phyloP scores from a whole-genome alignment of 1,140 invertebrate genomes.

The Steinernema khuongi region DNA sequence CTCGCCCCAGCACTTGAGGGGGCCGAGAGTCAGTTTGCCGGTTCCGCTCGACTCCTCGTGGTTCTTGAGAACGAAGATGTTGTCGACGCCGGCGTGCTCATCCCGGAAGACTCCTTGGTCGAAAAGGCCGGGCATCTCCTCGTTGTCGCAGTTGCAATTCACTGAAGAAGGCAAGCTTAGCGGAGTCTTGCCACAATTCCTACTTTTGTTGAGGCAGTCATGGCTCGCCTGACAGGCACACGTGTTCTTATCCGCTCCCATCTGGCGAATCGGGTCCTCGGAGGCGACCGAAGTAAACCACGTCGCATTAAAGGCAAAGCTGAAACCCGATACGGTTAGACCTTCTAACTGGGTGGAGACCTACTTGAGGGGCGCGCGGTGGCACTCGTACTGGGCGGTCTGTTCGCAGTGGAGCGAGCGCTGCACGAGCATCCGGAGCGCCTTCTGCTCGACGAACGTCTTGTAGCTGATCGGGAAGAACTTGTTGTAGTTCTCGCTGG shows the following conservation, averaged over 20 bases:
- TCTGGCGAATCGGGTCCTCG: conserved; percentile 10
- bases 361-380: background rate
- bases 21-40: background rate
- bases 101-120: background rate
- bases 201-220: conserved; percentile 6
- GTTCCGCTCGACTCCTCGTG: conserved; percentile 7
- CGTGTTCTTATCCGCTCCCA: background rate
- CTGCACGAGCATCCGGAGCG: background rate
- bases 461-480: conserved; percentile 22
- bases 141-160: background rate
- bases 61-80: background rate
- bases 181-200: background rate
- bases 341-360: background rate
- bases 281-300: conserved; percentile 11
- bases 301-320: conserved; percentile 15
- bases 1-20: background rate
- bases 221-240: conserved; percentile 10
- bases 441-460: background rate
- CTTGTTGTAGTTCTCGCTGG: conserved; percentile 2
- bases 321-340: background rate
- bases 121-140: background rate
- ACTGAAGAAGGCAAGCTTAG: background rate
- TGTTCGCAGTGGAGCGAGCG: background rate
- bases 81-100: background rate
- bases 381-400: background rate